Percentiles rank a stretch among this genome's conserved stretches.
Evolutionary conservation across 2,797 vertebrate genomes (phyloP).

Genomic region (Agapornis canus): DNA sequence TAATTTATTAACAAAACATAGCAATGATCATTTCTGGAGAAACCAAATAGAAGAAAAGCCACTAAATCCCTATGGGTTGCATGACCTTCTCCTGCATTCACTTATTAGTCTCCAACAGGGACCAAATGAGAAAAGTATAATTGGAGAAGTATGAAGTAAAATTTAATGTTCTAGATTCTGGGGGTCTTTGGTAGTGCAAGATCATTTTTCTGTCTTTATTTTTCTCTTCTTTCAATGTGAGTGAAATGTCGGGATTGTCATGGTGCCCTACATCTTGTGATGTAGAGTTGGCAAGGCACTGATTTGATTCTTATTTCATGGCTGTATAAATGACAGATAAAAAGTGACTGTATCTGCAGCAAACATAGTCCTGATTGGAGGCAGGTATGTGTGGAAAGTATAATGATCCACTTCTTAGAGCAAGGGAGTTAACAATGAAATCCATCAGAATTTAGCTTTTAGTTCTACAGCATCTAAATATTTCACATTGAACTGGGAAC

Average conservation of each 20-base stretch:
- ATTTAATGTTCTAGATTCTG: not conserved
- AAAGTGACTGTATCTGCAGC: accelerated
- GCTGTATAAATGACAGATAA: not conserved
- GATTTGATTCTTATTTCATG: not conserved
- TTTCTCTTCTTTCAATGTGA: not conserved
- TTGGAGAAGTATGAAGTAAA: not conserved
- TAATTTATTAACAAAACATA: not conserved
- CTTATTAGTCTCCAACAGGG: not conserved
- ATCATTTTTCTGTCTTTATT: not conserved
- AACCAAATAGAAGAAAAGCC: not conserved
- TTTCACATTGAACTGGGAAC: not conserved
- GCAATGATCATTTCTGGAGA: not conserved
- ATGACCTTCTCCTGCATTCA: not conserved
- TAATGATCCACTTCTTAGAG: not conserved
- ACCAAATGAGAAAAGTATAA: not conserved
- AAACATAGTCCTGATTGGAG: accelerated
- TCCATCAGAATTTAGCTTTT: not conserved
- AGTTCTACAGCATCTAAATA: not conserved
- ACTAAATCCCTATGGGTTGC: not conserved
- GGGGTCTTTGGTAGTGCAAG: not conserved
- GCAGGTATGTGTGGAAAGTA: not conserved
- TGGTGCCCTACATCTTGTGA: not conserved
- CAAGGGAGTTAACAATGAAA: not conserved
- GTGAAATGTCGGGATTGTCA: not conserved
- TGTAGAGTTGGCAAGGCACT: not conserved